Base-by-base conservation (phyloP, 2,888 invertebrate genomes). In the Enoplolaimus lenunculus region DNA sequence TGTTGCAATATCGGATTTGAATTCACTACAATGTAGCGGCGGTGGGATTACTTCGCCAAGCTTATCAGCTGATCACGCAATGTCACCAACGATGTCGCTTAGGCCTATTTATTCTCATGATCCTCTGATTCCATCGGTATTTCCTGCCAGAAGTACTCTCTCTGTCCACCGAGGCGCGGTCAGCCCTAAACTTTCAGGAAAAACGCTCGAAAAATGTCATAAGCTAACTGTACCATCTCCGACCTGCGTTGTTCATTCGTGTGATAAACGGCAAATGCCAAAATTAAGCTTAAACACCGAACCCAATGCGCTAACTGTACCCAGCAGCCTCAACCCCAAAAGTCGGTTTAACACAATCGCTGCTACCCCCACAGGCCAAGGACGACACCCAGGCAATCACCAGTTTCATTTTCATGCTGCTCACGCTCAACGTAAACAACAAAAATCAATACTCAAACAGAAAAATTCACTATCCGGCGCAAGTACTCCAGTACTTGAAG, bases 341-440 rank as follows among this genome's bases (percentile, higher is more conserved):
- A n/a, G n/a, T n/a, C n/a, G n/a, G n/a, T n/a, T n/a, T n/a, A n/a
- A n/a, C n/a, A n/a, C n/a, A n/a, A n/a, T n/a, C n/a, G n/a, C n/a
- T n/a, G n/a, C n/a, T n/a, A 45, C 45, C 45, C 45, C 45, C 21
- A 13, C 45, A 45, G n/a, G n/a, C n/a, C n/a, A n/a, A n/a, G n/a
- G n/a, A n/a, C n/a, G n/a, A n/a, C n/a, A n/a, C n/a, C 45, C 45
- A 45, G 7, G 7, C 7, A 45, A 7, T 7, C 7, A 7, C 7
- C 45, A 45, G 45, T 45, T 45, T 45, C 45, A 45, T 45, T 45
- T 45, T 45, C 45, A 45, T 45, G 45, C 45, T 45, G 45, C 45
- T 21, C 45, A 45, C 21, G 45, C 21, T 45, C 45, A 45, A 21
- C 45, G 45, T 13, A 45, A 45, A 21, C 45, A 45, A 45, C 45